phyloP scores from a whole-genome alignment of 2,888 invertebrate species.

The Tortrix viridana region DNA sequence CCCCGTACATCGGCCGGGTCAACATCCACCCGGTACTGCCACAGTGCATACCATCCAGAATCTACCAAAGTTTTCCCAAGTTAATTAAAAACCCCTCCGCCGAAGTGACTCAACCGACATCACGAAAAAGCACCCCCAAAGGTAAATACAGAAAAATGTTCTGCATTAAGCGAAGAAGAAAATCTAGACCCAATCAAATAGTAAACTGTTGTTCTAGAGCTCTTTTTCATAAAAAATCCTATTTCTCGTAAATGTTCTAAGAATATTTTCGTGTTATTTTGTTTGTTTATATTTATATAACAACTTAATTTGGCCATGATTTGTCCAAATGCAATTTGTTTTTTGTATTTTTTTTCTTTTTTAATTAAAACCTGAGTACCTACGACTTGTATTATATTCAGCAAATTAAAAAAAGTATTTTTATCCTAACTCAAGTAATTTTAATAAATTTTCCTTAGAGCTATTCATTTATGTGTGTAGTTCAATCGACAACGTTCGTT shows the following conservation, averaged over 20 bases:
- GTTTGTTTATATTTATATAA: too few species aligned
- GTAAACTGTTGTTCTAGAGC: conserved; percentile 32
- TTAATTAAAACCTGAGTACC: too few species aligned
- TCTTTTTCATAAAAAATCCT: neutral
- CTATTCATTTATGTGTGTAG: too few species aligned
- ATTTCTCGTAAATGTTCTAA: neutral
- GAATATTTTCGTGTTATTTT: neutral
- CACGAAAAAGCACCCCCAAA: conserved; percentile 55
- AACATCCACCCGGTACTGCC: conserved; percentile 42
- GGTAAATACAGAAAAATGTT: conserved; percentile 62
- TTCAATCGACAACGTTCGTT: too few species aligned
- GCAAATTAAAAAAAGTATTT: too few species aligned
- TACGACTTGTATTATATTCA: too few species aligned
- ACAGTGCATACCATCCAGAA: neutral
- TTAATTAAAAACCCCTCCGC: neutral
- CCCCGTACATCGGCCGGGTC: conserved; percentile 53
- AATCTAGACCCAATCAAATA: conserved; percentile 46
- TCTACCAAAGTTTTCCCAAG: neutral
- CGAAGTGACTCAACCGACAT: conserved; percentile 38
- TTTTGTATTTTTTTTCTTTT: too few species aligned
- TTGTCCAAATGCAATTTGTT: too few species aligned
- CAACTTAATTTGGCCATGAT: too few species aligned
- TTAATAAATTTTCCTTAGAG: too few species aligned
- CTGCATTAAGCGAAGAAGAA: conserved; percentile 54
- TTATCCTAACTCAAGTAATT: too few species aligned